Evolutionary conservation across 2,797 vertebrate species (phyloP), one percentile per base, ranked within the genome.

Genomic region (Neosilurus mollespiculum): DNA sequence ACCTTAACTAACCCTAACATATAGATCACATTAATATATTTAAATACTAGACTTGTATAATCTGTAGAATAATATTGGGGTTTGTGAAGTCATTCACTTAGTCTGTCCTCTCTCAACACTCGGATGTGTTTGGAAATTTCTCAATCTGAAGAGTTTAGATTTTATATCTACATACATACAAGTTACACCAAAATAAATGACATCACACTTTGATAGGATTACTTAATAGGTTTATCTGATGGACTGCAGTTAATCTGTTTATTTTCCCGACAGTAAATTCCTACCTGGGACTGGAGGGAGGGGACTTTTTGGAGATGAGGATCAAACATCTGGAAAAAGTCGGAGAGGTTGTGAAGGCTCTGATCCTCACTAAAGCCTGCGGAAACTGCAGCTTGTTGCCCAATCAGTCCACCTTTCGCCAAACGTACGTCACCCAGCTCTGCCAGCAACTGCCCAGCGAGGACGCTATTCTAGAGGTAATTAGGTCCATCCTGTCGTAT

Each of bases 261-360:
- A 53, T 77, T 24, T 49, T 65, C 1, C 66, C 43, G 20, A 66
- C 71, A 95, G 94, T 96, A 80, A 95, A 96, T 90, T 94, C 95
- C 58, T 96, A 96, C 92, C 96, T 99, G 91, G 95, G 93, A 90
- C 94, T 96, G 94, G 98, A 99, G 93, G 98, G 98, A 9, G 95
- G 97, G 88, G 95, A 95, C 90, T 98, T 99, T 92, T 96, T 99
- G 93, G 97, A 99, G 91, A 97, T 99, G 96, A 92, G 98, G 79
- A 96, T 99, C 90, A 99, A 99, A 90, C 97, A 99, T 88, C 91
- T 99, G 90, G 96, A 99, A 94, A 99, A 98, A 93, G 96, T 97
- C 83, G 96, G 97, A 59, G 96, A 97, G 91, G 92, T 96, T 81
- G 94, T 95, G 71, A 97, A 99, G 90, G 98, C 97, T 2, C 95